Evolutionary conservation across 2,888 invertebrate genomes (phyloP).

Genomic region (Eulithis testata): DNA sequence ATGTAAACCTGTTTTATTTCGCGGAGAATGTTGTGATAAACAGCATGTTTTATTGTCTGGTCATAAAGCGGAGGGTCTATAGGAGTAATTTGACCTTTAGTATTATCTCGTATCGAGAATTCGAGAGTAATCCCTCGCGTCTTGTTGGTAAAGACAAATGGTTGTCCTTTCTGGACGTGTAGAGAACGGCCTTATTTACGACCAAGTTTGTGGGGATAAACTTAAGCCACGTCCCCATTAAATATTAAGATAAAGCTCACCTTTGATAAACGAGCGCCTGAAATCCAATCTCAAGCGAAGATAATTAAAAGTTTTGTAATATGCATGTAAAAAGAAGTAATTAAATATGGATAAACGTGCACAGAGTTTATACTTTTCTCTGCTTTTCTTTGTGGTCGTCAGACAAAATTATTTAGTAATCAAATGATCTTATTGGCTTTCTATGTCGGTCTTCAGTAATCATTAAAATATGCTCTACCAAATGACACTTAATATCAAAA

Average conservation of each 20-base stretch:
- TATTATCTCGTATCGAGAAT: conserved; percentile 55
- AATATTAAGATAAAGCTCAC: conserved; percentile 20
- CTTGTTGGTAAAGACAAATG: conserved; percentile 56
- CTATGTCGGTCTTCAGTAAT: not conserved
- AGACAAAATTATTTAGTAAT: not conserved
- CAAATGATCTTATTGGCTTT: not conserved
- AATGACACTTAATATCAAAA: not conserved
- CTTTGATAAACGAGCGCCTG: conserved; percentile 12
- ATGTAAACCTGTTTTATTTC: conserved; percentile 59
- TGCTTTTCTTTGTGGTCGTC: not conserved
- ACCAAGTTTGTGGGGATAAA: conserved; percentile 33
- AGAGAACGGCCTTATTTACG: conserved; percentile 46
- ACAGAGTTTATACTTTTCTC: too few relatives aligned
- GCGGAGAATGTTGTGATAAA: conserved; percentile 60
- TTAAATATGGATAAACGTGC: not conserved
- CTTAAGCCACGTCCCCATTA: conserved; percentile 15
- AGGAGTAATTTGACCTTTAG: conserved; percentile 69
- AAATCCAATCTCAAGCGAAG: conserved; percentile 9
- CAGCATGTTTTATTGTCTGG: conserved; percentile 61
- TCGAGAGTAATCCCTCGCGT: conserved; percentile 55
- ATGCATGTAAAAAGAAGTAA: not conserved
- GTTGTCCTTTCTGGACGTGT: conserved; percentile 46
- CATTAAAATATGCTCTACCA: not conserved
- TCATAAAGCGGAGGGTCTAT: conserved; percentile 63
- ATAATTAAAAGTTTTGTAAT: conserved; percentile 10